Conservation (phyloP, 2,797 vertebrate species). For the Eulemur mongoz region DNA sequence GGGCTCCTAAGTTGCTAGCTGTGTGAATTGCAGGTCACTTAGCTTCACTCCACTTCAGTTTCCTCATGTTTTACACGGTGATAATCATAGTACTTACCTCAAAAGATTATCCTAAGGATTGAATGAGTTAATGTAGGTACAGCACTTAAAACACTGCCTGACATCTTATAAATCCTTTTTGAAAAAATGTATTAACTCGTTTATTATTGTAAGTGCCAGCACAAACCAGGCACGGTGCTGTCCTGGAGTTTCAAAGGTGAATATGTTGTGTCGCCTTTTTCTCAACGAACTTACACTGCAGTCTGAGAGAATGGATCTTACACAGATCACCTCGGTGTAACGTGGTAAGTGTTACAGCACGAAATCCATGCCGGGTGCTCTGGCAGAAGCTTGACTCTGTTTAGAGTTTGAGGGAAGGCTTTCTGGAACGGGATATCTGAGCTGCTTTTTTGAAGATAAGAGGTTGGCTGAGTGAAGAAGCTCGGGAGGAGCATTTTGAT, state of each 20-base stretch:
- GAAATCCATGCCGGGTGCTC: neutral
- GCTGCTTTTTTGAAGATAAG: neutral
- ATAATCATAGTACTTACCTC: neutral
- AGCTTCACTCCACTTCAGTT: neutral
- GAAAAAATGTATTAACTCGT: neutral
- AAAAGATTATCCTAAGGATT: conserved; percentile 32
- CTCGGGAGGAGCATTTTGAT: neutral
- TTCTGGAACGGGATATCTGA: neutral
- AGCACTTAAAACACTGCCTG: conserved; percentile 10
- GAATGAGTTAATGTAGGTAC: conserved; percentile 40
- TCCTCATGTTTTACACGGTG: neutral
- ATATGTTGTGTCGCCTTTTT: neutral
- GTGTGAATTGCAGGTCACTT: neutral
- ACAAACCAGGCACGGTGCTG: neutral
- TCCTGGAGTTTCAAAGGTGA: neutral
- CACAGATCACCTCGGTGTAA: neutral
- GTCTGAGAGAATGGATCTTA: neutral
- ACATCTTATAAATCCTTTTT: neutral
- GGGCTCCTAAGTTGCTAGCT: neutral
- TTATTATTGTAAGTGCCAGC: neutral
- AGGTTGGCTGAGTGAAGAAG: neutral
- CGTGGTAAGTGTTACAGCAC: neutral
- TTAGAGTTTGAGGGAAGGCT: neutral
- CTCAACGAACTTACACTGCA: neutral
- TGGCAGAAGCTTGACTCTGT: neutral